Base-by-base conservation (phyloP, 2,888 invertebrate genomes). In the Hirtodrosophila trivittata region DNA sequence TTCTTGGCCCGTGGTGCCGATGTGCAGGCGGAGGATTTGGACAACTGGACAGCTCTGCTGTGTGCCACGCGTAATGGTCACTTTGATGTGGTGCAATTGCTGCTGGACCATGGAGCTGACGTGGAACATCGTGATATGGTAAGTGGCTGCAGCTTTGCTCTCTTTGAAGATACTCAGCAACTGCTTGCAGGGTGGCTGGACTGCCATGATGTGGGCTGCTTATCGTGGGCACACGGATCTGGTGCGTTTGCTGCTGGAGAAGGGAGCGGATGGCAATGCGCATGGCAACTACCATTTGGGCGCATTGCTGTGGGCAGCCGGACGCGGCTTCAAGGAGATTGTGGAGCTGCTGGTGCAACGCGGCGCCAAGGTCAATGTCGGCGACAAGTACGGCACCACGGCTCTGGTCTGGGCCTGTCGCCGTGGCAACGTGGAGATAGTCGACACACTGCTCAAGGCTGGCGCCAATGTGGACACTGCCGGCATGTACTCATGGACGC, bases 401-500 rank as follows among this genome's bases (percentile, higher is more conserved):
- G 97, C 98, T 4, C 91, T 99, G 32, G 96, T 98, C 33, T 99
- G 98, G 98, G 98, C 98, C 3, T 95, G 97, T 71, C 94, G 98
- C 4, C 96, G 97, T 81, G 98, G 99, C 13, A 95, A 96, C 89
- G 92, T 94, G 4, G 94, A 95, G 64, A 95, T 98, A 25, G 97
- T 97, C 41, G 94, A 95, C 67, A 93, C 94, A 54, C 92, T 99
- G 49, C 91, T 99, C 41, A 94, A 94, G 74, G 94, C 95, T 59
- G 98, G 97, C 63, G 97, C 97, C 37, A 95, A 95, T 89, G 94
- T 96, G 3, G 97, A 98, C 90, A 95, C 95, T 21, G 95, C 97
- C 62, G 99, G 99, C 83, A 98, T 99, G 98, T 98, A 98, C 91
- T 98, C 98, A 16, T 98, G 98, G 98, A 98, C 98, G 1, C 95